Base-by-base conservation (phyloP, 2,797 vertebrate species). In the Crocodylus rhombifer region DNA sequence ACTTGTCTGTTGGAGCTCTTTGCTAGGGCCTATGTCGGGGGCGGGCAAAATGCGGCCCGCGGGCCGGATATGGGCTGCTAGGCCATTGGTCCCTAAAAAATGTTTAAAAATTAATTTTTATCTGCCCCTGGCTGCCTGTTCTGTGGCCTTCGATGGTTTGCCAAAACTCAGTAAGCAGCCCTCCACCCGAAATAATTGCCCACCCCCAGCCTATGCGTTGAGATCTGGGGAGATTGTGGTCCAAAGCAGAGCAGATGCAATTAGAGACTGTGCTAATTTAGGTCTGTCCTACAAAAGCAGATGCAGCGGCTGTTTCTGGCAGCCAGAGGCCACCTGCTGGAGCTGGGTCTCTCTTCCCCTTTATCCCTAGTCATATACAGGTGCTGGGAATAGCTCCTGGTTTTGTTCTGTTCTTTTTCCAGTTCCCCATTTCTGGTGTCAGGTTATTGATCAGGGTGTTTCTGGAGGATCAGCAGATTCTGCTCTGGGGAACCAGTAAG, bases 401-500 rank as follows among this genome's bases (percentile, higher is more conserved):
- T 81, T 33, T 67, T 60, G 14, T 71, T 92, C 63, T 73, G 16
- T 85, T 33, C 6, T 85, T 51, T 81, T 36, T 2, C 21, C 56
- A 26, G 16, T 30, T 90, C 55, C 15, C 57, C 14, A 2, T 17
- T 61, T 77, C 73, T 64, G 36, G 33, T n/a, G 67, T 74, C 26
- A 36, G 30, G 69, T 78, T 69, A 88, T 57, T 89, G 93, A 21
- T 5, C n/a, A 85, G 80, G 76, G 65, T 62, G 51, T 75, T 93
- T 81, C 90, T 82, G 82, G 42, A 51, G 42, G 42, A 92, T 85
- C 85, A 26, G 13, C 79, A 84, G 87, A 90, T 76, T 69, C 80
- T 77, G 78, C 58, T 82, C 21, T 67, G 10, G 79, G 91, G 91
- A 94, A 86, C 73, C 89, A 42, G 42, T 36, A 64, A 92, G 78